Conservation (phyloP, 2,113 vertebrate species). For the Rana temporaria region DNA sequence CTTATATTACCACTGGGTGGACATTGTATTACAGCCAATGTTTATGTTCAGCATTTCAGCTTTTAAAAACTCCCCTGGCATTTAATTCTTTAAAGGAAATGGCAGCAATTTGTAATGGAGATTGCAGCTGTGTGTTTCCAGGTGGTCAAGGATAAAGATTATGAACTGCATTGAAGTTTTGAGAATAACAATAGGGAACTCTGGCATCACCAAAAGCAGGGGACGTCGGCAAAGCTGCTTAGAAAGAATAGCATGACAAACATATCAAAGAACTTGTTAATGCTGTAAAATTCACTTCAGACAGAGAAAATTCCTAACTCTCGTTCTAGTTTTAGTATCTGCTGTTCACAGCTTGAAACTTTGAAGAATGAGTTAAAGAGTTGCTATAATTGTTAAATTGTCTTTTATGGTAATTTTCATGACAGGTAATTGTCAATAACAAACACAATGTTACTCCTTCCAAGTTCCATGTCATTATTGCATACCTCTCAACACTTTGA, state of each 20-base stretch:
- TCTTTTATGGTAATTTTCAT: slow-evolving; percentile 3
- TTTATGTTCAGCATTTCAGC: slow-evolving; percentile 64
- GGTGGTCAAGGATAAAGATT: slow-evolving; percentile 63
- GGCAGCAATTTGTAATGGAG: slow-evolving; percentile 62
- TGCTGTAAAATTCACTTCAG: slow-evolving; percentile 13
- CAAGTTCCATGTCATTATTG: no score
- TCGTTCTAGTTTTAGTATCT: slow-evolving; percentile 48
- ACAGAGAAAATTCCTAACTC: slow-evolving; percentile 56
- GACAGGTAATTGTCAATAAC: slow-evolving; percentile 1
- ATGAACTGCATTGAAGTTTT: slow-evolving; percentile 62
- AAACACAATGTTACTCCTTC: neutral
- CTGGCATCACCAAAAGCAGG: slow-evolving; percentile 8
- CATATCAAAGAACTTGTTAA: neutral
- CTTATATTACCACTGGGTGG: slow-evolving; percentile 74
- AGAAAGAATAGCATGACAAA: neutral
- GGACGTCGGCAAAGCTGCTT: neutral
- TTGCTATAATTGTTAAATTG: slow-evolving; percentile 25
- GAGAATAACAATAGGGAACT: slow-evolving; percentile 53
- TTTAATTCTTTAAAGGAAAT: slow-evolving; percentile 61
- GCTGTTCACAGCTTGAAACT: slow-evolving; percentile 13
- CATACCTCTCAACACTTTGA: no score
- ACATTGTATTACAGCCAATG: slow-evolving; percentile 64
- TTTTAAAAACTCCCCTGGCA: slow-evolving; percentile 69
- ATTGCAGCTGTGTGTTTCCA: slow-evolving; percentile 64
- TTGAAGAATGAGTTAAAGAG: slow-evolving; percentile 5